A percentile compares a stretch with the other conserved stretches of the same genome.
These are phyloP conservation scores for Cyphomyrmex costatus DNA, from an alignment of 1,140 invertebrate species.

Conservation along the genomic window DNA sequence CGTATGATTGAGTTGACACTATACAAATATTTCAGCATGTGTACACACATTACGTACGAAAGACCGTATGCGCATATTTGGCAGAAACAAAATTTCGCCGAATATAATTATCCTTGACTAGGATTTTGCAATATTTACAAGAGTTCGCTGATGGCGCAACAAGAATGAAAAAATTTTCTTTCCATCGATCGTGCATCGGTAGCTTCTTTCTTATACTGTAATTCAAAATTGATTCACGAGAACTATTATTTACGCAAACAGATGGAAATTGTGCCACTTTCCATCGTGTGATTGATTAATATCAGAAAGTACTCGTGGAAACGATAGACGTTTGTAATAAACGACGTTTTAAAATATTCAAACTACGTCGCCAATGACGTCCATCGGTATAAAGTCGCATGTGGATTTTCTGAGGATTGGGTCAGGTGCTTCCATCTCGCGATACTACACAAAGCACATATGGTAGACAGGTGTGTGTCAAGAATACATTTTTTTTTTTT, in stretches of 20 bases:
- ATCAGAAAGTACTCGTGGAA: neutral
- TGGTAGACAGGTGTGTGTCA: constrained; percentile 32
- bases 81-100: neutral
- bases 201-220: neutral
- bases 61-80: neutral
- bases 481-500: constrained; percentile 76
- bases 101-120: too few species aligned
- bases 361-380: constrained; percentile 28
- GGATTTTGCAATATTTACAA: neutral
- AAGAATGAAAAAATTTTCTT: neutral
- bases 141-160: neutral
- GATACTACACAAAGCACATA: constrained; percentile 1
- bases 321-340: constrained; percentile 22
- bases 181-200: neutral
- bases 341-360: constrained; percentile 46
- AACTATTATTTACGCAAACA: neutral
- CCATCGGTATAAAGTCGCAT: constrained; percentile 10
- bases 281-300: constrained; percentile 29
- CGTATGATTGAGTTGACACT: constrained; percentile 77
- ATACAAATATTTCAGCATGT: constrained; percentile 64
- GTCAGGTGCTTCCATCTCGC: neutral
- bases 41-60: constrained; percentile 14
- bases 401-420: neutral
- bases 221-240: neutral
- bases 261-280: constrained; percentile 12